Evolutionary conservation across 2,888 invertebrate species (phyloP).

Genomic region (Bhutanitis thaidina): DNA sequence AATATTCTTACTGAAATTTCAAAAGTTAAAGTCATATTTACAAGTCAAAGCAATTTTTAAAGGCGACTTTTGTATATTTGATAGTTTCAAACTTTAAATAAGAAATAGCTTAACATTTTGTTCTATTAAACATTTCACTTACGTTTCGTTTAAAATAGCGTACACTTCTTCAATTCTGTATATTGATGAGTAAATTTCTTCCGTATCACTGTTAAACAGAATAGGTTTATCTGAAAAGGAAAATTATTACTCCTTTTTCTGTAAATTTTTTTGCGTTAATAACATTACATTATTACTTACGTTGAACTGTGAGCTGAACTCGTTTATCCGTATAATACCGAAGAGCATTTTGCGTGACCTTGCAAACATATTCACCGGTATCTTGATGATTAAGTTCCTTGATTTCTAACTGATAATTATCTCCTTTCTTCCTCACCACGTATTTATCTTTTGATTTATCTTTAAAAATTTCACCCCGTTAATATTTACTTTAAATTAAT

Average conservation of each 20-base stretch:
- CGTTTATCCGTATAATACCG: constrained; percentile 60
- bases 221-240: constrained; percentile 59
- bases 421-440: constrained; percentile 37
- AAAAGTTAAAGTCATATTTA: neutral
- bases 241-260: constrained; percentile 2
- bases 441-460: constrained; percentile 49
- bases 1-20: constrained; percentile 55
- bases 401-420: constrained; percentile 51
- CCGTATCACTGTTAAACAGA: constrained; percentile 43
- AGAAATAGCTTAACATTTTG: too few species aligned
- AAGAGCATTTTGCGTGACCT: constrained; percentile 58
- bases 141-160: constrained; percentile 65
- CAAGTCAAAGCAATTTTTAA: too few species aligned
- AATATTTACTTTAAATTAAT: neutral
- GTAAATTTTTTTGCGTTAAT: neutral
- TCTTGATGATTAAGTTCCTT: constrained; percentile 58
- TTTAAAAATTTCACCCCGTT: constrained; percentile 22
- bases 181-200: constrained; percentile 40
- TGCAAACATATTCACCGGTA: constrained; percentile 60
- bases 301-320: constrained; percentile 54
- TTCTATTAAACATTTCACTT: constrained; percentile 32
- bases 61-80: too few species aligned
- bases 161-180: constrained; percentile 60
- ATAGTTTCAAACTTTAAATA: too few species aligned
- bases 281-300: constrained; percentile 41